A percentile compares a stretch with the other conserved stretches of the same genome.
phyloP scores from a whole-genome alignment of 2,113 vertebrate species.

The Calonectris borealis region DNA sequence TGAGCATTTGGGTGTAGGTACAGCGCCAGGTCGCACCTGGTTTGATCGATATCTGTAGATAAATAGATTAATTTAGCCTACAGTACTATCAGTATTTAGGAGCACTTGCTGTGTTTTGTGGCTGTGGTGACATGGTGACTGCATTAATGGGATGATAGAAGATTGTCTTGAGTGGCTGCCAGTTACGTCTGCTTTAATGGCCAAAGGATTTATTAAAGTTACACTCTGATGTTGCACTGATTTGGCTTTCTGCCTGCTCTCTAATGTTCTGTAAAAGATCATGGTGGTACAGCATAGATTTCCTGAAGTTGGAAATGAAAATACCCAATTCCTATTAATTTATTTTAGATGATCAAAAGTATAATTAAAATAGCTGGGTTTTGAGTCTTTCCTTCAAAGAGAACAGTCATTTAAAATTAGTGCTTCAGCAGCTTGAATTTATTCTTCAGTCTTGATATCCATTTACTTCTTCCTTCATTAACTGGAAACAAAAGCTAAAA shows the following conservation, averaged over 20 bases:
- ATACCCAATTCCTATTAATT: conserved; percentile 26
- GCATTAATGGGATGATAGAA: conserved; percentile 42
- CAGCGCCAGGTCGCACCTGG: not conserved
- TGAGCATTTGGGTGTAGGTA: not conserved
- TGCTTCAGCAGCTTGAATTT: not conserved
- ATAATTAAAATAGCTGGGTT: conserved; percentile 7
- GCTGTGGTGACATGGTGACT: not conserved
- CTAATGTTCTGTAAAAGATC: conserved; percentile 2
- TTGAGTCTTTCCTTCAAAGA: not conserved
- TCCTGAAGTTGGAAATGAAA: conserved; percentile 1
- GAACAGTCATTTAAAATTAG: not conserved
- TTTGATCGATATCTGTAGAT: not conserved
- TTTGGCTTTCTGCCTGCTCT: conserved; percentile 38
- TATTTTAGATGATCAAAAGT: conserved; percentile 8
- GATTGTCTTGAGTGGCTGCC: conserved; percentile 47
- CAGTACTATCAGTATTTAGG: not conserved
- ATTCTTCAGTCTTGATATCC: not conserved
- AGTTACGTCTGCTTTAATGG: conserved; percentile 5
- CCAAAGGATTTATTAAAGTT: conserved; percentile 48
- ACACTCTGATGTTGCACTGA: not conserved
- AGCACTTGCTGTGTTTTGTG: not conserved
- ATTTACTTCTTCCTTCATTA: conserved; percentile 7
- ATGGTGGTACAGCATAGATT: not conserved
- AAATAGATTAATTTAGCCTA: conserved; percentile 2
- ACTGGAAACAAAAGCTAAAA: not conserved